Evolutionary conservation across 2,113 vertebrate species (phyloP).

Genomic region (Seriola rivoliana): DNA sequence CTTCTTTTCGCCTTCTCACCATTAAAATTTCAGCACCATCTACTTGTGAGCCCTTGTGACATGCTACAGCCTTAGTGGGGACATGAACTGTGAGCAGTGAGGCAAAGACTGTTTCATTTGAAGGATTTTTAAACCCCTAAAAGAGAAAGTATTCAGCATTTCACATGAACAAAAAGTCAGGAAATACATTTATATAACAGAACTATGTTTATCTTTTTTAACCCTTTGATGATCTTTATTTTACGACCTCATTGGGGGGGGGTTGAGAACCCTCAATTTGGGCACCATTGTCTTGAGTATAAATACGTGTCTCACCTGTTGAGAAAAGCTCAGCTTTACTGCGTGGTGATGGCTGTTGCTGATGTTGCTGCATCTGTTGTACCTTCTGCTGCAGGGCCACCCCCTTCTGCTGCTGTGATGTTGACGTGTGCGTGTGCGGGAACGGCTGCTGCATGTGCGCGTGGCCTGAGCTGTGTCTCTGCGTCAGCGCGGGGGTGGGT

Average conservation of each 20-base stretch:
- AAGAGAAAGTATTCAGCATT: too few relatives aligned
- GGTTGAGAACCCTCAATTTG: background rate
- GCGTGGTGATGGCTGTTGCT: constrained; percentile 66
- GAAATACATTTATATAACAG: too few relatives aligned
- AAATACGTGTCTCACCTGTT: constrained; percentile 54
- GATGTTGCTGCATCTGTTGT: constrained; percentile 72
- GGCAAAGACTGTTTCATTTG: too few relatives aligned
- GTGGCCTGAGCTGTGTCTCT: constrained; percentile 68
- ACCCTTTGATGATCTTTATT: background rate
- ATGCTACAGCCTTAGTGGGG: background rate
- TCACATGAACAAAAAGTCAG: background rate
- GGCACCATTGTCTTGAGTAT: background rate
- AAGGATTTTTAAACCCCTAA: too few relatives aligned
- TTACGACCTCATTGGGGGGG: background rate
- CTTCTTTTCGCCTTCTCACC: too few relatives aligned
- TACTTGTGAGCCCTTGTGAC: background rate
- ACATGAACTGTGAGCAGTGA: too few relatives aligned
- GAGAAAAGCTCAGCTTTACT: constrained; percentile 69
- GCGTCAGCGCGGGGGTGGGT: constrained; percentile 79
- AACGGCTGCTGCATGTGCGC: constrained; percentile 56
- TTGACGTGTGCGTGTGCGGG: constrained; percentile 19
- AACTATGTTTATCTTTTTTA: too few relatives aligned
- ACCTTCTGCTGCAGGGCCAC: constrained; percentile 69
- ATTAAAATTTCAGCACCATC: too few relatives aligned
- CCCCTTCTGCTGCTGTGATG: constrained; percentile 57